These are phyloP conservation scores for Coelogynopora nodosa DNA, from an alignment of 2,888 invertebrate species.

Conservation along the genomic window DNA sequence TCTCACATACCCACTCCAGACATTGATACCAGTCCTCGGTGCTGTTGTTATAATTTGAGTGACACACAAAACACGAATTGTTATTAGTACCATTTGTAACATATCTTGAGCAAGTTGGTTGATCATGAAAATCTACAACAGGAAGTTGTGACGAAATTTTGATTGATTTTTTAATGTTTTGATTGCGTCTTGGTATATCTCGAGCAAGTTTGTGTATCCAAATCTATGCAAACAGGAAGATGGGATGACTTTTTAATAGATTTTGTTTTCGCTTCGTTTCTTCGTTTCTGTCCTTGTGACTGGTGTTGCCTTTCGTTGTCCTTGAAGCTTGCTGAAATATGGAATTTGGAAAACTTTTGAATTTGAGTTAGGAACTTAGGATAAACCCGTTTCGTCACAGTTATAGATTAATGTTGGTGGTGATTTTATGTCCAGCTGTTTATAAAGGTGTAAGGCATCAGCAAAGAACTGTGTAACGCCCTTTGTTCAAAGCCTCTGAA, in stretches of 20 bases:
- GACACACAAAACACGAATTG: not conserved
- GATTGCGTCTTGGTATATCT: not conserved
- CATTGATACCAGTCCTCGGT: not conserved
- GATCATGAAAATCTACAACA: not conserved
- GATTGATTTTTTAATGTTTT: not conserved
- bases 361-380: not conserved
- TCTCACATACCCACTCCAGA: not conserved
- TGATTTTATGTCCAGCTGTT: not conserved
- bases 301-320: no score
- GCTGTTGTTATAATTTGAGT: not conserved
- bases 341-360: no score
- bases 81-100: not conserved
- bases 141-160: not conserved
- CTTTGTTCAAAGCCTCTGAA: not conserved
- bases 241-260: not conserved
- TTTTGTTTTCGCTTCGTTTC: not conserved
- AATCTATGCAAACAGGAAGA: not conserved
- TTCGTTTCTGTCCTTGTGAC: not conserved
- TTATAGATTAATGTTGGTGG: not conserved
- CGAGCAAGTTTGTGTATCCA: not conserved
- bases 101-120: not conserved
- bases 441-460: not conserved
- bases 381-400: not conserved
- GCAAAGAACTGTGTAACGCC: not conserved
- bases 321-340: no score